Evolutionary conservation across 2,888 invertebrate species (phyloP).

Genomic region (Parascotia fuliginaria): DNA sequence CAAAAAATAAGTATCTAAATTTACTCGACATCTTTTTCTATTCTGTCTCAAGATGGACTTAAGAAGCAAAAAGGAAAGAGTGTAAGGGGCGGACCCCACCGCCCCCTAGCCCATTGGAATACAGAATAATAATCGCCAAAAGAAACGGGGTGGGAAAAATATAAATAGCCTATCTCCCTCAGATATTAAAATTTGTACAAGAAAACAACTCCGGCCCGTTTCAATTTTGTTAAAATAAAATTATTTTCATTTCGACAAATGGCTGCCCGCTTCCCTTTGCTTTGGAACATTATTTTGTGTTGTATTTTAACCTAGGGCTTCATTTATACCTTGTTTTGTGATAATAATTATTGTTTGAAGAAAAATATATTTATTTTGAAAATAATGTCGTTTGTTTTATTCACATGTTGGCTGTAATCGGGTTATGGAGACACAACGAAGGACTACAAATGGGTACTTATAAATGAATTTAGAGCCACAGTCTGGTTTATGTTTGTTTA

Average conservation of each 20-base stretch:
- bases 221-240: slow-evolving; percentile 80
- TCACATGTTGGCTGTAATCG: neutral
- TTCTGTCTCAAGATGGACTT: slow-evolving; percentile 84
- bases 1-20: neutral
- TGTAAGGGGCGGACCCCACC: slow-evolving; percentile 69
- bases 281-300: slow-evolving; percentile 25
- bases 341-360: neutral
- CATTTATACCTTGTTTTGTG: neutral
- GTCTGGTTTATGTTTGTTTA: neutral
- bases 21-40: slow-evolving; percentile 54
- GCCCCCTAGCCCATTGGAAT: slow-evolving; percentile 74
- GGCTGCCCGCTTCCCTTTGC: slow-evolving; percentile 36
- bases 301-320: slow-evolving; percentile 8
- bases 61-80: slow-evolving; percentile 87
- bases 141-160: slow-evolving; percentile 83
- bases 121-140: slow-evolving; percentile 86
- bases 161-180: slow-evolving; percentile 82
- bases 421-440: neutral
- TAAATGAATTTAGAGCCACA: neutral
- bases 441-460: neutral
- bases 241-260: slow-evolving; percentile 58
- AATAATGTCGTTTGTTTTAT: neutral
- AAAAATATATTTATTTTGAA: neutral
- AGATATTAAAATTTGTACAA: slow-evolving; percentile 84
- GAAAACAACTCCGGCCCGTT: slow-evolving; percentile 61